Base-by-base conservation (phyloP, 2,113 vertebrate genomes). In the Propithecus coquereli region DNA sequence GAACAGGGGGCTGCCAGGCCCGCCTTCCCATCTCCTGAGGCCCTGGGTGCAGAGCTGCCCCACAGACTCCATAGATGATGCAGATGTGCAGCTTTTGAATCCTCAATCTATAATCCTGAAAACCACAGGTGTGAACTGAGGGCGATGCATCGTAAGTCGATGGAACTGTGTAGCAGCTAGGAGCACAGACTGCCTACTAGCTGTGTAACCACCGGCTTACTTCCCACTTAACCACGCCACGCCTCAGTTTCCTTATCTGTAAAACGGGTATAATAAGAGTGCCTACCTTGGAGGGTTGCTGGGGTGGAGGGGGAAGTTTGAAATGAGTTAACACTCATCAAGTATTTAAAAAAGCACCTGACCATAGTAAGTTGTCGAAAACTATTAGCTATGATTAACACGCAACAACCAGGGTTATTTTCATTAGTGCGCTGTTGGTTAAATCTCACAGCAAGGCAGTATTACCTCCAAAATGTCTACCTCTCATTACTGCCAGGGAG, bases 61-160 rank as follows among this genome's bases (percentile, higher is more conserved):
- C 3, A 0, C 3, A 37, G 30, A 70, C 23, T 18, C 8, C 20
- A 14, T 0, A 25, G 27, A 65, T 25, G 6, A 47, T 14, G 52
- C 45, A 32, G 8, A 37, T 1, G 5, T 40, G 17, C 34, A 43
- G 61, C 47, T 57, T 70, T 13, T 43, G 25, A 83, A 16, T 22
- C 50, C 50, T 5, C 5, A 59, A 34, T 54, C 81, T 32, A 18
- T 11, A 59, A 82, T 17, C 43, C 47, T 40, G 7, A 84, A 23
- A 59, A 27, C 54, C 54, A n/a, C 50, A 80, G 7, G 17, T 10
- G 3, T 40, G 86, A 17, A 43, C 27, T 18, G 50, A 87, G 45
- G 45, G 27, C 20, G 37, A 9, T 45, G 40, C 30, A 30, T 54
- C 54, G 32, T 7, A 61, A 73, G 32, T 40, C 37, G 37, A 30